Evolutionary conservation across 2,888 invertebrate species (phyloP), one percentile per base, ranked within the genome.

Genomic region (Geophilus truncorum): DNA sequence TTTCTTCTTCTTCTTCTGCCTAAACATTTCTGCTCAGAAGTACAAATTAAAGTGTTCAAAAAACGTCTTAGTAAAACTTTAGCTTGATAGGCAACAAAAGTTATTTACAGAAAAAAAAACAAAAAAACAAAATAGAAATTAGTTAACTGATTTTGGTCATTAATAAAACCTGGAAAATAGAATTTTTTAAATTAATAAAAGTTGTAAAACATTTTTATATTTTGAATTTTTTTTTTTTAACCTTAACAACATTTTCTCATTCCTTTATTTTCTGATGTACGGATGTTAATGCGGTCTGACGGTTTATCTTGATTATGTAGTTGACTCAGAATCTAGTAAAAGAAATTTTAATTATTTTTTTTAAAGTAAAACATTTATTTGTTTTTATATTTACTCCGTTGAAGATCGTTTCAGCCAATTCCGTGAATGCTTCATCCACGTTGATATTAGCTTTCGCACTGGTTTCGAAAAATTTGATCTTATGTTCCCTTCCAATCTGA

Each of bases 391-490:
- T 79, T 36, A 81, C 81, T 30, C 97, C 97, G 89, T 96, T 95
- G 85, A 97, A 90, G 88, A 98, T 96, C 85, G 96, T 95, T 90
- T 96, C 94, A 80, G 97, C 95, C 87, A 97, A 90, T 89, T 97
- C 95, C 86, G 93, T 93, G 90, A 98, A 98, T 82, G 97, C 97
- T 86, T 93, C 92, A 87, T 97, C 97, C 86, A 98, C 97, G 89
- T 98, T 98, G 86, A 96, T 94, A 89, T 97, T 96, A 81, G 95
- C 93, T 90, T 98, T 98, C 83, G 98, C 98, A 83, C 97, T 97
- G 81, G 98, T 98, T 90, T 98, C 98, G 93, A 97, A 94, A 90
- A 98, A 98, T 84, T 95, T 91, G 87, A 98, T 96, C 85, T 94
- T 91, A 89, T 98, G 97, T 89, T 98, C 97, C 85, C 94, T 91